Conservation (phyloP, 2,888 invertebrate genomes). For the Xestobium rufovillosum region DNA sequence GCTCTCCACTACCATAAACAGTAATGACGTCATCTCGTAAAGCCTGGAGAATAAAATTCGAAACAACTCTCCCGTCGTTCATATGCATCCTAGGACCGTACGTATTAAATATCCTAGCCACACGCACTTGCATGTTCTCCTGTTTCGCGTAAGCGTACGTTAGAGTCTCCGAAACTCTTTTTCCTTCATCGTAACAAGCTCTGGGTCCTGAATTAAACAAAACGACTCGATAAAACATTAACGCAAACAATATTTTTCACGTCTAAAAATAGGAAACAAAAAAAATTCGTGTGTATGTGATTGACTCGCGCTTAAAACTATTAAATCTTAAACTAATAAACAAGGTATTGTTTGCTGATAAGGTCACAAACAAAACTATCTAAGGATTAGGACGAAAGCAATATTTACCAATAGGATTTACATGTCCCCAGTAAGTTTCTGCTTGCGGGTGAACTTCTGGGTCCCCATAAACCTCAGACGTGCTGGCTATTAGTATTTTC, state of each 20-base stretch:
- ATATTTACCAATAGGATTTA: slow-evolving; percentile 92
- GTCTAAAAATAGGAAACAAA: no score
- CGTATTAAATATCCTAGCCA: slow-evolving; percentile 98
- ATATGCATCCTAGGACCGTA: slow-evolving; percentile 99
- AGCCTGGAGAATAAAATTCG: slow-evolving; percentile 97
- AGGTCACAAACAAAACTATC: no score
- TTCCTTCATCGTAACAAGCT: slow-evolving; percentile 99
- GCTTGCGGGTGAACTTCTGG: slow-evolving; percentile 97
- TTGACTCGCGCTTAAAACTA: no score
- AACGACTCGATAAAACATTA: no score
- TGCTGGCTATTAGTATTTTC: slow-evolving; percentile 90
- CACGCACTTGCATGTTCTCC: slow-evolving; percentile 89
- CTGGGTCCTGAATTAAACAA: slow-evolving; percentile 60
- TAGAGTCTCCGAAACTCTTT: slow-evolving; percentile 93
- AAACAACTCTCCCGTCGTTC: slow-evolving; percentile 96
- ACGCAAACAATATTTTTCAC: no score
- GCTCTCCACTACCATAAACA: slow-evolving; percentile 81
- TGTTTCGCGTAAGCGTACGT: slow-evolving; percentile 96
- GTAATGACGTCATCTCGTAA: slow-evolving; percentile 91
- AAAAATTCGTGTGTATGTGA: no score
- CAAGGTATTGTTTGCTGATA: no score
- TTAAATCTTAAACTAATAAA: no score
- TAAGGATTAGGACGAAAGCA: no score
- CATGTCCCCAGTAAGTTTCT: slow-evolving; percentile 98
- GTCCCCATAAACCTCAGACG: slow-evolving; percentile 98